These are phyloP conservation scores for Drosophila carrolli DNA, from an alignment of 1,140 invertebrate species.

Conservation along the genomic window DNA sequence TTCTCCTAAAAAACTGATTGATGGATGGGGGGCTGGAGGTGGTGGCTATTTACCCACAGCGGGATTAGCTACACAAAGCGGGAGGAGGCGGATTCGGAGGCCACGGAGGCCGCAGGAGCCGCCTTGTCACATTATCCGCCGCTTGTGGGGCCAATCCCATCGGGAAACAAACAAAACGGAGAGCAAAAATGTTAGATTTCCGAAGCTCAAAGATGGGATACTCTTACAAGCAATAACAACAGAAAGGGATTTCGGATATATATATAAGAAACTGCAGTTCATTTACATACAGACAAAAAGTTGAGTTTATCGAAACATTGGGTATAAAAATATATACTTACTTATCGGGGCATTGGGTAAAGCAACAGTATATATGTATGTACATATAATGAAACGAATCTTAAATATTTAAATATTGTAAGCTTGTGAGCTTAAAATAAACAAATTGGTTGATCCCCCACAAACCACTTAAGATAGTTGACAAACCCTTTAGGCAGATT, in stretches of 20 bases:
- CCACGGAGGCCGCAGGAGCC: conserved; percentile 41
- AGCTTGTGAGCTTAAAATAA: too few relatives aligned
- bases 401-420: too few relatives aligned
- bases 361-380: too few relatives aligned
- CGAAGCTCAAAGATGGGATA: conserved; percentile 1
- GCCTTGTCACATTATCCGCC: conserved; percentile 54
- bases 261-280: neutral
- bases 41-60: conserved; percentile 55
- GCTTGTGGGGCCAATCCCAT: conserved; percentile 45
- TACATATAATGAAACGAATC: too few relatives aligned
- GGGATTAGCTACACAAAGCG: conserved; percentile 65
- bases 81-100: conserved; percentile 33
- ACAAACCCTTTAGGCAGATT: neutral
- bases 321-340: too few relatives aligned
- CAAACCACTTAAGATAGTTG: neutral
- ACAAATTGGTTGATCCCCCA: too few relatives aligned
- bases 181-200: neutral
- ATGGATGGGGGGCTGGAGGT: conserved; percentile 34
- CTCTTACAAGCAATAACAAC: conserved; percentile 10
- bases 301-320: too few relatives aligned
- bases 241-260: neutral
- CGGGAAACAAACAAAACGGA: conserved; percentile 33
- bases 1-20: conserved; percentile 12
- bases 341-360: too few relatives aligned
- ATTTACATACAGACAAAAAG: neutral